These are phyloP conservation scores for Drosophila tripunctata DNA, from an alignment of 2,888 invertebrate genomes.

Conservation along the genomic window DNA sequence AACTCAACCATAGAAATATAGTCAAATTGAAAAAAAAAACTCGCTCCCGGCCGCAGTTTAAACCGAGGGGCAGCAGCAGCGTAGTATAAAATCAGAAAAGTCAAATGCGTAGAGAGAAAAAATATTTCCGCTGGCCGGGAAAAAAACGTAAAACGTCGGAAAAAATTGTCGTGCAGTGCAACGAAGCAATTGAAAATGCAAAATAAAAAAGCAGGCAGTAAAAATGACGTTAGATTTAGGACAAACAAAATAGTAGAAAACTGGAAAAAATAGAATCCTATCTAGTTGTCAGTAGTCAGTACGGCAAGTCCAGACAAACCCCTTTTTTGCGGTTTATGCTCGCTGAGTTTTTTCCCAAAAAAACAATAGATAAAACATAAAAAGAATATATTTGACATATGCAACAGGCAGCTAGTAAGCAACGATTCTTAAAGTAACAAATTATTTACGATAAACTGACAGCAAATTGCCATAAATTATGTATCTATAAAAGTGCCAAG, in stretches of 20 bases:
- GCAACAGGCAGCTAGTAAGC: constrained; percentile 44
- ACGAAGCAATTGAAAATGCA: constrained; percentile 70
- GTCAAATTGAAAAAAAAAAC: constrained; percentile 51
- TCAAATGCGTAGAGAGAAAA: constrained; percentile 63
- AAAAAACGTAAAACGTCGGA: constrained; percentile 36
- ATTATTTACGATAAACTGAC: not conserved
- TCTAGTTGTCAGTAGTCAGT: constrained; percentile 34
- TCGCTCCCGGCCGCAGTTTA: constrained; percentile 27
- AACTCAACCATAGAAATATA: constrained; percentile 40
- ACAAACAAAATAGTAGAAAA: constrained; percentile 62
- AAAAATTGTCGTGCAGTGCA: constrained; percentile 45
- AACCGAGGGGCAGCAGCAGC: constrained; percentile 9
- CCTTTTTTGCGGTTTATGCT: constrained; percentile 66
- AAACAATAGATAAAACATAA: not conserved
- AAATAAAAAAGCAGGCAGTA: constrained; percentile 61
- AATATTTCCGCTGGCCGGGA: constrained; percentile 58
- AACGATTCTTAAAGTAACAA: not conserved
- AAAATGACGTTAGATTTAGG: constrained; percentile 71
- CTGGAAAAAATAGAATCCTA: constrained; percentile 43
- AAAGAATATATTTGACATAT: not conserved
- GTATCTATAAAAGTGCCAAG: too few species aligned
- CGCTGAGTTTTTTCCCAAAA: constrained; percentile 44
- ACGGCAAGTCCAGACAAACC: constrained; percentile 50
- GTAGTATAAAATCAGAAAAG: constrained; percentile 60
- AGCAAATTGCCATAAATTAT: too few species aligned